Evolutionary conservation across 2,888 invertebrate species (phyloP).

Genomic region (Suillia variegata): DNA sequence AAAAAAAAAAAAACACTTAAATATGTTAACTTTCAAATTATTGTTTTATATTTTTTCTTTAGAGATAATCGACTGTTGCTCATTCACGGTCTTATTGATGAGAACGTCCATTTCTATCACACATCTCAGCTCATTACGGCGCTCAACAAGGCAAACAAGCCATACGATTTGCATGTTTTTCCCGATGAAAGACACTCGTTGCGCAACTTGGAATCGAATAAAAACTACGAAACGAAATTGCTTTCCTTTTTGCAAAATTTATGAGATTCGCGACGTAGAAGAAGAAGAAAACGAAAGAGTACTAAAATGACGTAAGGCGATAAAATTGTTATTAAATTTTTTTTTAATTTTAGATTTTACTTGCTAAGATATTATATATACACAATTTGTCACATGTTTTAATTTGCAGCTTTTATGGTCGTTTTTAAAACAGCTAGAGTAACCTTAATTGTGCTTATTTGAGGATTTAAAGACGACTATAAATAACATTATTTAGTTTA

Average conservation of each 20-base stretch:
- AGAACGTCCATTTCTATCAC: conserved; percentile 98
- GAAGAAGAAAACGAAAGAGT: too few relatives aligned
- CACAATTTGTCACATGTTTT: not conserved
- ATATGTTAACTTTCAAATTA: not conserved
- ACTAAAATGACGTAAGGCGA: conserved; percentile 4
- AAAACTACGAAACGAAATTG: conserved; percentile 95
- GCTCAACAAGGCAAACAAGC: conserved; percentile 92
- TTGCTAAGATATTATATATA: not conserved
- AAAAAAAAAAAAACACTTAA: not conserved
- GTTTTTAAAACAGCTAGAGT: too few relatives aligned
- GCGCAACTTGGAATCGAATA: conserved; percentile 89
- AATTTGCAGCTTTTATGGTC: too few relatives aligned
- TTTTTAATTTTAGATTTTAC: not conserved
- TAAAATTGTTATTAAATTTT: conserved; percentile 8
- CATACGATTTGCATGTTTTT: conserved; percentile 93
- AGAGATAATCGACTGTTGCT: conserved; percentile 89
- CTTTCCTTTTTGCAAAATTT: conserved; percentile 89
- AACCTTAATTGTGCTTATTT: too few relatives aligned
- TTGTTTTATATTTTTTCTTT: not conserved
- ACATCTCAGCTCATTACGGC: conserved; percentile 89
- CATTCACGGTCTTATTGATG: conserved; percentile 96
- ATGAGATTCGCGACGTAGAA: too few relatives aligned
- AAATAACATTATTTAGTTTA: conserved; percentile 13
- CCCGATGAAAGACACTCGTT: conserved; percentile 97
- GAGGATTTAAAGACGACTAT: too few relatives aligned